A percentile compares a stretch with the other conserved stretches of the same genome.
Evolutionary conservation across 2,113 vertebrate species (phyloP).

Genomic region (Quiscalus mexicanus): DNA sequence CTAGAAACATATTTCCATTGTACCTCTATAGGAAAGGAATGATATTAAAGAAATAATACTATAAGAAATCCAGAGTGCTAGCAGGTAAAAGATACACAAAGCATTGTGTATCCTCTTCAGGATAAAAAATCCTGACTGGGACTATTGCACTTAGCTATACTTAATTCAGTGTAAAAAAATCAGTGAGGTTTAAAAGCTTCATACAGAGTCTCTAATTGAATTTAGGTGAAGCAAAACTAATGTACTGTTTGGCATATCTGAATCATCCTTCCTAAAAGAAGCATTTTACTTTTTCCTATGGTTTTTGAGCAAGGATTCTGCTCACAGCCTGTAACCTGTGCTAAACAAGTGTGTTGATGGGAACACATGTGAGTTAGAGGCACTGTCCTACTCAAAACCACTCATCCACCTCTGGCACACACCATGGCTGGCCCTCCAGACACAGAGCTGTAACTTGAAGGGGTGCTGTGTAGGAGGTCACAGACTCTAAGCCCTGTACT

Average conservation of each 20-base stretch:
- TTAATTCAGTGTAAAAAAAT: background rate
- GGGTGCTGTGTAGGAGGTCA: background rate
- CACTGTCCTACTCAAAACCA: background rate
- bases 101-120: background rate
- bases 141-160: background rate
- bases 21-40: background rate
- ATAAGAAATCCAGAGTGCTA: background rate
- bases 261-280: background rate
- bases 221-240: conserved; percentile 42
- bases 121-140: background rate
- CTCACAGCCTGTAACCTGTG: background rate
- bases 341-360: background rate
- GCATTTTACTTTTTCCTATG: background rate
- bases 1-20: background rate
- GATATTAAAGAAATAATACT: background rate
- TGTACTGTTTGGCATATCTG: background rate
- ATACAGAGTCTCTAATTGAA: conserved; percentile 34
- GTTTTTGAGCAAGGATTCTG: background rate
- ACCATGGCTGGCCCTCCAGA: background rate
- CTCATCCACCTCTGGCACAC: background rate
- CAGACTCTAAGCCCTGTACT: background rate
- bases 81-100: background rate
- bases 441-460: background rate
- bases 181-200: conserved; percentile 7
- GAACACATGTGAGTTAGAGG: background rate